Percentiles rank a stretch among this genome's conserved stretches.
Evolutionary conservation across 2,888 invertebrate species (phyloP).

Genomic region (Cremastinae sp.): DNA sequence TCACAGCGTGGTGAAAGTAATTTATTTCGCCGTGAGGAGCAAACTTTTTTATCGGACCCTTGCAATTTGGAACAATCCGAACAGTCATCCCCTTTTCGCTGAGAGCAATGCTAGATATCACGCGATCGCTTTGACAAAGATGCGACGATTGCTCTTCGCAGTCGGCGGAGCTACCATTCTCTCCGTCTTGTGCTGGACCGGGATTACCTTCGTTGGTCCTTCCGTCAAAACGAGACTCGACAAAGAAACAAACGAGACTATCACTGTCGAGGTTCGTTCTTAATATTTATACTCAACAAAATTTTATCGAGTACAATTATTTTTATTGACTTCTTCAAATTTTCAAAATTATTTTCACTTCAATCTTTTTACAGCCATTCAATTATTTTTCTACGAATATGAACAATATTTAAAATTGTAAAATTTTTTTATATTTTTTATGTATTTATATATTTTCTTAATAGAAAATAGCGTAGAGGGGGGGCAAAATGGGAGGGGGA

Average conservation of each 20-base stretch:
- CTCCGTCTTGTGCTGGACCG: constrained; percentile 87
- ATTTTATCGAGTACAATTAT: no score
- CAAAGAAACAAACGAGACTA: constrained; percentile 87
- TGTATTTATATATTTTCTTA: no score
- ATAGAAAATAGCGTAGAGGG: no score
- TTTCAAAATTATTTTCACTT: no score
- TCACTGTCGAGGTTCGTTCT: constrained; percentile 82
- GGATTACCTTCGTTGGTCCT: constrained; percentile 90
- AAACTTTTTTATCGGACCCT: constrained; percentile 89
- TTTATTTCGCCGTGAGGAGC: constrained; percentile 87
- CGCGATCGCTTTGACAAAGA: constrained; percentile 87
- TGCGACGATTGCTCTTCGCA: constrained; percentile 87
- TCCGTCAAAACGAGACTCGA: constrained; percentile 86
- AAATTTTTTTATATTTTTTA: no score
- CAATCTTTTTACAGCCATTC: no score
- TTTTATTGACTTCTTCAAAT: no score
- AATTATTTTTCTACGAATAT: no score
- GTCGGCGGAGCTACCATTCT: constrained; percentile 84
- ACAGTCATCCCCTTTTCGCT: constrained; percentile 91
- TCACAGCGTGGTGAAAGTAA: constrained; percentile 88
- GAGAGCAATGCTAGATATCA: constrained; percentile 91
- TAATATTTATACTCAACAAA: no score
- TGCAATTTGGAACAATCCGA: constrained; percentile 91
- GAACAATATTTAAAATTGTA: no score
- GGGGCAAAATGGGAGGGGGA: no score